Base-by-base conservation (phyloP, 92 coral and sea anemone species). In the Bergia puertoricense region DNA sequence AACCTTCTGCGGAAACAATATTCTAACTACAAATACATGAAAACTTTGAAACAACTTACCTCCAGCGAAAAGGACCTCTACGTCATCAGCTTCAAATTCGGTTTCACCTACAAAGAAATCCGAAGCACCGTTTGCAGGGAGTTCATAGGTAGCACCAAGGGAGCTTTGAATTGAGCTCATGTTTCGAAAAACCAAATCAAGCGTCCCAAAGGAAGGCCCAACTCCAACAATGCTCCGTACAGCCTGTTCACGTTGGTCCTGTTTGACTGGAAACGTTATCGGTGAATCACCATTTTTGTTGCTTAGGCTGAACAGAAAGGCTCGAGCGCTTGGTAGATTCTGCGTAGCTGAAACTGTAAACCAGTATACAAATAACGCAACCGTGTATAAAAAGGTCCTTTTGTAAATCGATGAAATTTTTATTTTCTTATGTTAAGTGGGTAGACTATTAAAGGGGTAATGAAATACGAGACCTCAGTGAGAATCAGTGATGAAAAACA, bases 141-240 rank as follows among this genome's bases (percentile, higher is more conserved):
- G 40, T 5, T 87, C 93, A 73, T 91, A 91, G 0, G 91, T 74
- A 9, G 14, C 20, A 7, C 89, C 93, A 6, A 91, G 80, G 13
- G 81, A 23, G 41, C 85, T 85, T 13, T 5, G 43, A 15, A 91
- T 56, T 62, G 22, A 51, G 2, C 46, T 80, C 85, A 80, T 80
- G 71, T 80, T 80, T 3, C 50, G 85, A 56, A 80, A 40, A 1
- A 80, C 69, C 71, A 80, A 41, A 46, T 80, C 85, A 57, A 8
- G 69, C 37, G 73, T 80, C 40, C 93, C 93, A 59, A 88, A 91
- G 16, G 37, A 16, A 13, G 93, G 93, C 2, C 91, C 93, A 39
- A 57, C 8, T 65, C 80, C 57, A 6, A 16, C 45, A 59, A 51
- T n/a, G 72, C 76, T 88, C 14, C 54, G 43, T 11, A 91, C 77